phyloP scores from a whole-genome alignment of 1,140 invertebrate genomes.

The Pemphigus obesinymphae region DNA sequence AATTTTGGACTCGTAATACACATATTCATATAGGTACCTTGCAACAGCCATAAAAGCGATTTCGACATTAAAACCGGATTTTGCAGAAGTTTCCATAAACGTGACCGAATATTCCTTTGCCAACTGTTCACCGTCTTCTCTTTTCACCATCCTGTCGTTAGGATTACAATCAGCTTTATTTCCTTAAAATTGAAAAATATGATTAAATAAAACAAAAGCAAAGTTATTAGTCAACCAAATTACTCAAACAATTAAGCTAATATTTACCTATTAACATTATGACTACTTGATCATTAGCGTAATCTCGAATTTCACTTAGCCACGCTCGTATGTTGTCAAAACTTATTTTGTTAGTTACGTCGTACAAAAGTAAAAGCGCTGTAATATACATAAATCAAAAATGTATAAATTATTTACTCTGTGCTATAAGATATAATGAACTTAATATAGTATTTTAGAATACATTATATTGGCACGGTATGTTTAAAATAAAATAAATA shows the following conservation, averaged over 20 bases:
- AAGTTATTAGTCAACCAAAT: neutral
- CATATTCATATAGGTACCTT: constrained; percentile 53
- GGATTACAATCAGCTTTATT: constrained; percentile 74
- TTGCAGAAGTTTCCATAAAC: constrained; percentile 83
- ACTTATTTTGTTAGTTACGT: constrained; percentile 83
- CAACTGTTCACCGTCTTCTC: constrained; percentile 75
- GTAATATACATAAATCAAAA: constrained; percentile 50
- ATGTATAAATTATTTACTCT: constrained; percentile 1
- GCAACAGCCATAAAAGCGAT: constrained; percentile 75
- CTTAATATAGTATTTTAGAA: no score
- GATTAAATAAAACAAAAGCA: neutral
- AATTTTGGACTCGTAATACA: neutral
- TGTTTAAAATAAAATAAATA: no score
- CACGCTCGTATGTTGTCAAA: constrained; percentile 84
- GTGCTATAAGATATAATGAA: no score
- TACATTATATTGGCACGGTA: no score
- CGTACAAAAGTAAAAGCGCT: constrained; percentile 84
- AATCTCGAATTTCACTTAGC: constrained; percentile 79
- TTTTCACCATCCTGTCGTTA: constrained; percentile 66
- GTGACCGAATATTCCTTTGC: constrained; percentile 76
- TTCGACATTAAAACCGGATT: constrained; percentile 79
- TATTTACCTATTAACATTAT: constrained; percentile 76
- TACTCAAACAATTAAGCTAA: neutral
- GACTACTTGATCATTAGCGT: constrained; percentile 80
- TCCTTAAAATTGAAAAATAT: constrained; percentile 54